Base-by-base conservation (phyloP, 53 echinoderm and acorn worm genomes). In the Antedon mediterranea region DNA sequence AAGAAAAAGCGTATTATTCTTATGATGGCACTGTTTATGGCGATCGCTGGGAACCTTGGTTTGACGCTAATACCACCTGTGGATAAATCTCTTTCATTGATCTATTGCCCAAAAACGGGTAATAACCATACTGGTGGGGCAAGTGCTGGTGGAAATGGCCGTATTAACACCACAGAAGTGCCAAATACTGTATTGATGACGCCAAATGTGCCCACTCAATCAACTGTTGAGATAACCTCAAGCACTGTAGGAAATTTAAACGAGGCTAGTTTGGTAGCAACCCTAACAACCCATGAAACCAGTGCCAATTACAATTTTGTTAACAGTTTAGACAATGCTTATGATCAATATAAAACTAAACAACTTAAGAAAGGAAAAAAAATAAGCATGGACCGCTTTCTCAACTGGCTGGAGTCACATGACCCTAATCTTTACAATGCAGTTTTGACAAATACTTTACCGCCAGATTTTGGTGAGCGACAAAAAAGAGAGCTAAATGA, bases 31-130 rank as follows among this genome's bases (percentile, higher is more conserved):
- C 78, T 90, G 28, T 75, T 98, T 75, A 75, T 84, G 28, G 74
- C 82, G 32, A 81, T 93, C 4, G 82, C 81, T 30, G 77, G 86
- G n/a, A 84, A 88, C 34, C 81, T 98, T 9, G 87, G 86, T 18
- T 77, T 98, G 80, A 85, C 88, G 3, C 41, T 90, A 0, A 81
- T 98, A 31, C 88, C 93, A 26, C 90, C 90, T 0, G 78, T 83
- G 3, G 80, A 83, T 34, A 72, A 81, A 15, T 75, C 73, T 75
- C 31, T 73, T 30, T 79, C 75, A 34, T 71, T 85, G 71, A 78
- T 72, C 1, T 82, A 71, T 57, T 88, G 88, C 30, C 41, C 75
- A 77, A 43, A 30, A 6, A 32, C 18, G 34, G 70, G 78, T 28
- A 72, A n/a, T n/a, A n/a, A 33, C 0, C 71, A 75, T 0, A 42